Base-by-base conservation (phyloP, 1,140 invertebrate genomes). In the Aricia agestis region DNA sequence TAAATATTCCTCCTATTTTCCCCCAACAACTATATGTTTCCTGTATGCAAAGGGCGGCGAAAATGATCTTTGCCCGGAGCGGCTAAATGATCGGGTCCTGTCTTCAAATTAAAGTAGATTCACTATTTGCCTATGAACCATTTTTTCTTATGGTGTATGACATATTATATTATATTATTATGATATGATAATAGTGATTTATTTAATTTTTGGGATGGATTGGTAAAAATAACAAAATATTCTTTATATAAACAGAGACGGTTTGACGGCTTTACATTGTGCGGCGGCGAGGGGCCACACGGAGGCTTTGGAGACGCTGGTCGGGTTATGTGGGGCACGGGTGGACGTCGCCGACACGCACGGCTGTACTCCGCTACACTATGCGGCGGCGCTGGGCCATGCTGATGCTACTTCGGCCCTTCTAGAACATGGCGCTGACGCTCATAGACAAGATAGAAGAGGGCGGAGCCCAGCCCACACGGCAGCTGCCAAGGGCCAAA, bases 351-450 rank as follows among this genome's bases (percentile, higher is more conserved):
- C 94, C 1, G 98, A 99, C 85, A 95, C 95, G 13, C 98, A 98
- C 81, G 97, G 98, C 1, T 99, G 98, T 84, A 98, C 98, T 1
- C 96, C 98, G 0, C 87, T 99, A 2, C 99, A 99, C 88, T 99
- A 99, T 86, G 97, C 98, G 2, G 97, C 98, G 0, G 99, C 98
- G 0, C 92, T 99, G 66, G 98, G 98, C 0, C 98, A 99, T 84
- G 97, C 97, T 0, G 97, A 99, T 83, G 97, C 97, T 58, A 98
- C 98, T 0, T 95, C 96, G n/a, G 92, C 97, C 0, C 92, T 99
- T 32, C 92, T 99, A 1, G 95, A 97, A 74, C 94, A 97, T 67
- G 97, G 97, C 4, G 97, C 98, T 3, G 95, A 99, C 90, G 94
- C 97, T 0, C 97, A 99, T 92, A 93, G 97, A 36, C 97, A 98